phyloP scores from a whole-genome alignment of 2,888 invertebrate genomes.

The Drosophila pseudotalamancana region DNA sequence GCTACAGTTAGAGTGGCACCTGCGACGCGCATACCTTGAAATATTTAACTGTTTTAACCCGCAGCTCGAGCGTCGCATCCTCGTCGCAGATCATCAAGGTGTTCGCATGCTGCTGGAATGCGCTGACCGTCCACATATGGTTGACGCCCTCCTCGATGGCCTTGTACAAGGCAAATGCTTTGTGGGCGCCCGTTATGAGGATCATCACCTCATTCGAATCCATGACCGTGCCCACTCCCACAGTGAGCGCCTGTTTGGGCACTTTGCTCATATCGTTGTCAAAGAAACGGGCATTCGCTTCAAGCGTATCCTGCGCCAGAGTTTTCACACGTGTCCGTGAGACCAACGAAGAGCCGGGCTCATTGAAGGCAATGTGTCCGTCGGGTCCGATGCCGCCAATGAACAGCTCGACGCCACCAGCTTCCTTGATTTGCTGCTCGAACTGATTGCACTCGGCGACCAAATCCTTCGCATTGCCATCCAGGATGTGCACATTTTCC shows the following conservation, averaged over 20 bases:
- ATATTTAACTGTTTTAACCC: constrained; percentile 99
- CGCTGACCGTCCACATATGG: constrained; percentile 99
- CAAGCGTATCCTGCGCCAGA: constrained; percentile 97
- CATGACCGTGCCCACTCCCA: constrained; percentile 99
- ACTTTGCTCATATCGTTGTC: constrained; percentile 97
- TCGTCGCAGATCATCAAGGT: constrained; percentile 98
- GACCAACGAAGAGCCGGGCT: constrained; percentile 98
- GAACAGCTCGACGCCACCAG: constrained; percentile 98
- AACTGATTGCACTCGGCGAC: constrained; percentile 93
- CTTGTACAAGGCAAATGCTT: constrained; percentile 97
- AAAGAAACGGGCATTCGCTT: constrained; percentile 99
- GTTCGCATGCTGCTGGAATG: constrained; percentile 97
- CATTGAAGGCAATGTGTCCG: constrained; percentile 99
- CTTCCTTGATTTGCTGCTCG: constrained; percentile 92
- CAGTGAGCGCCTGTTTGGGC: constrained; percentile 97
- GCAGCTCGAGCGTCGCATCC: constrained; percentile 97
- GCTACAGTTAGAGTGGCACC: neutral
- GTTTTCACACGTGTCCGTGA: constrained; percentile 98
- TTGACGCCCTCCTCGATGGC: constrained; percentile 99
- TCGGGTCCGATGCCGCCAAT: constrained; percentile 99
- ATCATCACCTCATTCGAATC: constrained; percentile 99
- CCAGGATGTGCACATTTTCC: constrained; percentile 94
- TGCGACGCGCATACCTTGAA: constrained; percentile 90
- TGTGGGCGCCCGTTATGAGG: constrained; percentile 97
- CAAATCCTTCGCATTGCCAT: constrained; percentile 96